A percentile compares a stretch with the other conserved stretches of the same genome.
phyloP scores from a whole-genome alignment of 2,113 vertebrate species.

The Bettongia penicillata region DNA sequence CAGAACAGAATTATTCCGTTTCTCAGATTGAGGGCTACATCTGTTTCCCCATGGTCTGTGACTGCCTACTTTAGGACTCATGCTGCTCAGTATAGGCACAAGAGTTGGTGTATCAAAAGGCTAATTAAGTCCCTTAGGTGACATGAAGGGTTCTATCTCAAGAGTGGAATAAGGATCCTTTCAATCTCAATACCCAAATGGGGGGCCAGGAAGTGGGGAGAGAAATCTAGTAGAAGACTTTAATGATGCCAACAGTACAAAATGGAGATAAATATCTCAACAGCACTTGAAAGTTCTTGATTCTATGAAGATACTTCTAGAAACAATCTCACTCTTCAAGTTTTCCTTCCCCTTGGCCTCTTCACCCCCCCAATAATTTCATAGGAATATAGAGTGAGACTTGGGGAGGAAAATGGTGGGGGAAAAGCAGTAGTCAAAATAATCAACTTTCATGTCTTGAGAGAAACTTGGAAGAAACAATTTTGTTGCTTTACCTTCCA shows the following conservation, averaged over 20 bases:
- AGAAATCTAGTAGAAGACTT: not conserved
- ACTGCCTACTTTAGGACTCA: not conserved
- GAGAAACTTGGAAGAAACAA: conserved; percentile 37
- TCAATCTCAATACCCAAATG: not conserved
- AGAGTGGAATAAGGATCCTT: not conserved
- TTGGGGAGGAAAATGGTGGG: not conserved
- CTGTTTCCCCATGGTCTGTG: not conserved
- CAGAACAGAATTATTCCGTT: not conserved
- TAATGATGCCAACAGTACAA: not conserved
- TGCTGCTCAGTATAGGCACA: not conserved
- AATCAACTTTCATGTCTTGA: not conserved
- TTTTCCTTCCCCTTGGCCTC: not conserved
- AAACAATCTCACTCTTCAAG: not conserved
- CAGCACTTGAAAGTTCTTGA: not conserved
- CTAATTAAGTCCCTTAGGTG: not conserved
- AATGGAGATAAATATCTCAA: not conserved
- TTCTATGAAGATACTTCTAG: not conserved
- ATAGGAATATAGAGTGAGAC: not conserved
- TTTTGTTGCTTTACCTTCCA: conserved; percentile 46
- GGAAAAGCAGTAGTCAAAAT: not conserved
- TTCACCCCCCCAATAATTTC: not conserved
- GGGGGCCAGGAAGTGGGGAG: not conserved
- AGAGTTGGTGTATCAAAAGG: not conserved
- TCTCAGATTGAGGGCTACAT: not conserved
- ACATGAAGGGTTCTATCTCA: not conserved